phyloP scores from a whole-genome alignment of 2,113 vertebrate genomes.

The Morphnarchus princeps region DNA sequence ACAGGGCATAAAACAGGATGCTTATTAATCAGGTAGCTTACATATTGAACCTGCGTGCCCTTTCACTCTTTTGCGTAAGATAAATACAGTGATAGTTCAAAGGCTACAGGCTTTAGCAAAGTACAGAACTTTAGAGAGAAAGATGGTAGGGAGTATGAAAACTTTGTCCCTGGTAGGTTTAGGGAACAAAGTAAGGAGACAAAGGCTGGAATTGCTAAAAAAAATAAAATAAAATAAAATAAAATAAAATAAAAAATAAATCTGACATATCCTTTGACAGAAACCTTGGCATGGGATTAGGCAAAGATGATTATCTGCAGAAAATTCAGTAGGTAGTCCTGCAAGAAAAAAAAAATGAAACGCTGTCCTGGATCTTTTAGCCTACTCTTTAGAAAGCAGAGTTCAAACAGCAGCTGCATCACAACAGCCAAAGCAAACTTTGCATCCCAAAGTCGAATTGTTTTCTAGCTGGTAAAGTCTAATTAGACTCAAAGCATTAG shows the following conservation, averaged over 20 bases:
- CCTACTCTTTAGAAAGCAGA: background rate
- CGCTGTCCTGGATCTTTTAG: background rate
- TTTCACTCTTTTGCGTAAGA: background rate
- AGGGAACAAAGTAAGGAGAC: background rate
- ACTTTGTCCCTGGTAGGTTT: background rate
- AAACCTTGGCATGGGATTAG: background rate
- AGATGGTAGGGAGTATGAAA: background rate
- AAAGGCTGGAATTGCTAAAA: background rate
- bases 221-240: background rate
- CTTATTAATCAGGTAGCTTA: background rate
- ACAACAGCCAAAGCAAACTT: background rate
- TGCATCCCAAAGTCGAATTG: background rate
- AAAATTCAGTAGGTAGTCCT: background rate
- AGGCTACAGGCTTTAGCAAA: background rate
- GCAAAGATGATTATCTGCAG: background rate
- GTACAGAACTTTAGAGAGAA: background rate
- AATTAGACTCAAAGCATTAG: background rate
- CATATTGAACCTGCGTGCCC: accelerated
- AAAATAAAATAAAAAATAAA: too few species aligned
- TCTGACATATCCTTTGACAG: background rate
- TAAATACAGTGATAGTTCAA: background rate
- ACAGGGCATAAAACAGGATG: background rate
- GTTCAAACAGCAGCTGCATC: background rate
- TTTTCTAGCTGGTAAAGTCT: background rate
- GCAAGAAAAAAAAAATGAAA: background rate